Conservation (phyloP, 2,113 vertebrate genomes). For the Sminthopsis crassicaudata region DNA sequence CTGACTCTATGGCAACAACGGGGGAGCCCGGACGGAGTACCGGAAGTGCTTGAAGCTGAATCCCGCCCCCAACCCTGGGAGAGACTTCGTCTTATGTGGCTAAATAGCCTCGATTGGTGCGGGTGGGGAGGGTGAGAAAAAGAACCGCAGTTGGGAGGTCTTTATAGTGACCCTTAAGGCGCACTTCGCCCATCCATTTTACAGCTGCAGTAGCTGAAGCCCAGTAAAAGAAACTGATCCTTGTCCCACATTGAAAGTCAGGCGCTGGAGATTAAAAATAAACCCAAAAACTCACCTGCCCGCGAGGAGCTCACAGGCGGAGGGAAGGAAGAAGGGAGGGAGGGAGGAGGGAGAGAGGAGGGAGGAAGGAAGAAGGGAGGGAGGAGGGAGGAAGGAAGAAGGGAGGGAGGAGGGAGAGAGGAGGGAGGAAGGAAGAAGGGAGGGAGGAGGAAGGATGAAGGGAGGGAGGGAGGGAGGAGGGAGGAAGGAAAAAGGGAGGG, state of each 20-base stretch:
- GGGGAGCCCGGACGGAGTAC: not conserved
- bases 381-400: too few species aligned
- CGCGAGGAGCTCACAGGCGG: too few species aligned
- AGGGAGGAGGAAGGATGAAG: too few species aligned
- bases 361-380: too few species aligned
- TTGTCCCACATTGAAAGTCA: not conserved
- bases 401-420: too few species aligned
- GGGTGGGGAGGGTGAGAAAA: not conserved
- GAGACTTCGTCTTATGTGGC: not conserved
- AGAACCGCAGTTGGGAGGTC: not conserved
- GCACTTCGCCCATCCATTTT: not conserved
- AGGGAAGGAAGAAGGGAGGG: too few species aligned
- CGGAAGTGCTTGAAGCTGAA: not conserved
- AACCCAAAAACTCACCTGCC: too few species aligned
- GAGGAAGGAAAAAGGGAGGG: too few species aligned
- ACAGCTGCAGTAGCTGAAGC: not conserved
- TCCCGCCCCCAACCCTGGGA: not conserved
- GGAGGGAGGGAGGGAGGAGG: too few species aligned
- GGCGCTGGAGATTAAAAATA: too few species aligned
- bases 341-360: too few species aligned
- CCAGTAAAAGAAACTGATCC: not conserved
- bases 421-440: too few species aligned
- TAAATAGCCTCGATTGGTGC: not conserved
- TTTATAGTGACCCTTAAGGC: not conserved
- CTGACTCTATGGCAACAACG: not conserved